These are phyloP conservation scores for Stigmatopora argus DNA, from an alignment of 2,113 vertebrate species.

Conservation along the genomic window DNA sequence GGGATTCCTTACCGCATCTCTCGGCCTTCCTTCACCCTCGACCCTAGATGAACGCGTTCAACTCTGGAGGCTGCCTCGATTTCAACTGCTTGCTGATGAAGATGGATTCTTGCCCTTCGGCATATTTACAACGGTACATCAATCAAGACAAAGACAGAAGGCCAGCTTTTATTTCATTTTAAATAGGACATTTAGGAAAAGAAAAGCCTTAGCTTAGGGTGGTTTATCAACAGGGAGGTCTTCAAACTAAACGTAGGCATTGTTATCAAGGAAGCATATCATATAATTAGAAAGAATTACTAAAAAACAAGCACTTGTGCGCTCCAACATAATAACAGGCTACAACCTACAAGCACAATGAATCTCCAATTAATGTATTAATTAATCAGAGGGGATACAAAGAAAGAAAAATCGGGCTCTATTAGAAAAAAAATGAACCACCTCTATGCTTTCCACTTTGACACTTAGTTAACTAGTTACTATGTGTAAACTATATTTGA, in stretches of 20 bases:
- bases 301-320: too few species aligned
- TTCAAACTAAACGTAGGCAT: conserved; percentile 10
- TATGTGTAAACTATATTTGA: too few species aligned
- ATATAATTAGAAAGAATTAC: too few species aligned
- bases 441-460: too few species aligned
- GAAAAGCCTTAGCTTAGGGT: neutral
- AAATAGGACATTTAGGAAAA: neutral
- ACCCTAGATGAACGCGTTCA: conserved; percentile 12
- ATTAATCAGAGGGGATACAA: too few species aligned
- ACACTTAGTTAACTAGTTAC: too few species aligned
- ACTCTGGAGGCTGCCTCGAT: conserved; percentile 8
- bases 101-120: conserved; percentile 1
- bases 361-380: too few species aligned
- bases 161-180: neutral
- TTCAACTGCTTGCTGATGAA: neutral
- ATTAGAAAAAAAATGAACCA: too few species aligned
- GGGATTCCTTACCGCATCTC: conserved; percentile 12
- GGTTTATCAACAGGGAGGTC: conserved; percentile 17
- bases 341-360: too few species aligned
- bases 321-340: too few species aligned
- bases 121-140: conserved; percentile 8
- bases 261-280: neutral
- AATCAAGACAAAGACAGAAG: conserved; percentile 7
- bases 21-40: conserved; percentile 19
- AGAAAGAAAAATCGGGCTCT: too few species aligned